Evolutionary conservation across 2,888 invertebrate genomes (phyloP), one percentile per base, ranked within the genome.

Genomic region (Eulithis prunata): DNA sequence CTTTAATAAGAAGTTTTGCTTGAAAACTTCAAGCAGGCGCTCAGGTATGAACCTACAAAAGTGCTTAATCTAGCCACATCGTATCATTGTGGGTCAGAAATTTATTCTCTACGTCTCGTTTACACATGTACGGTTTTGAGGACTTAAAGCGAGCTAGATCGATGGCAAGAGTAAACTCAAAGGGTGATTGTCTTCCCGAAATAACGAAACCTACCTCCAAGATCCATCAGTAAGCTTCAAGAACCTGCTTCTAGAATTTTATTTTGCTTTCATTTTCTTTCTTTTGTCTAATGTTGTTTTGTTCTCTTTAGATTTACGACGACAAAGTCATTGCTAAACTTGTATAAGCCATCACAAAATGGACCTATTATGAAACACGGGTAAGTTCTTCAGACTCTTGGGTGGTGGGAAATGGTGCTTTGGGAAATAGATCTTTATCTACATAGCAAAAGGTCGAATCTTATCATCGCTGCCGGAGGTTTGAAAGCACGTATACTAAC

Each of bases 311-410:
- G 96, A 95, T 95, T 95, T 89, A 95, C 95, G 77, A 94, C 95
- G 60, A 95, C 95, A 86, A 95, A 95, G 89, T 95, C 95, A 76
- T 94, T 95, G 91, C 90, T 95, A 91, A 95, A 95, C 90, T 94
- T 95, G 86, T 95, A 95, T 88, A 95, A 95, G 91, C 90, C 95
- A 80, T 94, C 94, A 82, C 94, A 93, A 86, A 94, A 94, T 80
- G 93, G 94, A 88, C 90, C 94, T 80, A 93, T 94, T 78, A 87
- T 94, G 84, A 95, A 95, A 90, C 95, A 95, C 87, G 95, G 96
- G 96, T 96, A 94, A 94, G 95, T 95, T 61, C 55, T 62, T 63
- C 67, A 53, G 62, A 73, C 61, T 72, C 66, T 63, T 58, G 78
- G 72, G 72, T 79, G 71, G 43, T 73, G 75, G 74, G 68, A 43